These are phyloP conservation scores for Enteromius trimaculatus DNA, from an alignment of 2,797 vertebrate genomes.

Conservation along the genomic window DNA sequence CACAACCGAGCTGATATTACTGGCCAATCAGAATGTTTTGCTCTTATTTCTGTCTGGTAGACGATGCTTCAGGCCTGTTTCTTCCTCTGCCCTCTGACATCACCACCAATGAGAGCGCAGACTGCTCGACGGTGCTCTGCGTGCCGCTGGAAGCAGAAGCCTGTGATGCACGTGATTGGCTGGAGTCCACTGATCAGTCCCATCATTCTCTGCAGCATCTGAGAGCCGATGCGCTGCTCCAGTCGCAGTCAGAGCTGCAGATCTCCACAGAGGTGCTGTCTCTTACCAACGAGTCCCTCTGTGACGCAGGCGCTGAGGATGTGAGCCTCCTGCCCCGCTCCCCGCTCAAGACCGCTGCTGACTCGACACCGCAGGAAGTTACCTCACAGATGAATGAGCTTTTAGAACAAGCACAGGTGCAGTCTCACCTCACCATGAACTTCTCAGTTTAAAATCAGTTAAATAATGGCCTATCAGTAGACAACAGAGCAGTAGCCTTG, in stretches of 20 bases:
- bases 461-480: too few relatives aligned
- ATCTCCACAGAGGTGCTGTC: slow-evolving; percentile 69
- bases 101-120: slow-evolving; percentile 70
- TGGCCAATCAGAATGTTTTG: too few relatives aligned
- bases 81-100: slow-evolving; percentile 75
- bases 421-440: background rate
- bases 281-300: slow-evolving; percentile 57
- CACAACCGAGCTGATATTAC: too few relatives aligned
- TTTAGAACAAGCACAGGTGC: slow-evolving; percentile 10
- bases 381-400: background rate
- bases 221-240: slow-evolving; percentile 46
- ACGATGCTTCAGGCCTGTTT: slow-evolving; percentile 76
- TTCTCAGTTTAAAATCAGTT: too few relatives aligned
- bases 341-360: background rate
- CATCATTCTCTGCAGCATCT: slow-evolving; percentile 62
- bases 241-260: background rate
- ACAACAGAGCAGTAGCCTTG: too few relatives aligned
- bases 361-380: background rate
- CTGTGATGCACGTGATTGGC: slow-evolving; percentile 14
- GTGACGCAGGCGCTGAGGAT: slow-evolving; percentile 53
- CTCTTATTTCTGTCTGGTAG: slow-evolving; percentile 6
- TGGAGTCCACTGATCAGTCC: background rate
- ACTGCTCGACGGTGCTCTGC: slow-evolving; percentile 61
- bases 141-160: slow-evolving; percentile 38
- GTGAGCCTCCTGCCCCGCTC: slow-evolving; percentile 33